Evolutionary conservation across 1,140 invertebrate species (phyloP), one percentile per base, ranked within the genome.

Genomic region (Uloborus diversus): DNA sequence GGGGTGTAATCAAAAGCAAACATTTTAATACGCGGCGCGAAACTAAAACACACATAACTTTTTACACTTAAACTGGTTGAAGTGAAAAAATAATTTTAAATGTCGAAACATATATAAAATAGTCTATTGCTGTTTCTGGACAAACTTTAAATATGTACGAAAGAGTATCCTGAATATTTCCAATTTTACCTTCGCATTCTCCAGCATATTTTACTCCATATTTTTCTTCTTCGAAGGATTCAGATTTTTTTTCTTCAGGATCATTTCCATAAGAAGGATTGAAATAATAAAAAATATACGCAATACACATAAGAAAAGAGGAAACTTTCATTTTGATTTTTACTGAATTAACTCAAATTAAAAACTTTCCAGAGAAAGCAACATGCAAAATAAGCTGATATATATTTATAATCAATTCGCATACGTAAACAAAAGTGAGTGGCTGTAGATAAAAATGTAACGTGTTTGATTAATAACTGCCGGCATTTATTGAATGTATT

Each of bases 181-280:
- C 17, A 42, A 42, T 42, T 42, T 37, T 82, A 83, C 83, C 82
- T 82, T 85, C 83, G 81, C 84, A 84, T 33, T 75, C 28, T 47
- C 64, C 64, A 1, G 83, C 82, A 81, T 84, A 84, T 79, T 84
- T 83, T 0, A 86, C 85, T 17, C 85, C 85, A 66, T 86, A 85
- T 35, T 81, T 42, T 66, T 84, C 83, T 81, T 84, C 83, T 73
- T 83, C 83, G 30, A 30, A 30, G 4, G 59, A 53, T 23, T 76
- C 61, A 7, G 75, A 4, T 20, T 69, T 75, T 4, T 53, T 64
- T 23, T 75, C 62, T 33, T 56, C 28, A n/a, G 53, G 42, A 11
- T 71, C 68, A 47, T 32, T 73, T 32, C 64, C 64, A 7, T 20
- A 30, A 28, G 42, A 51, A 30, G 51, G 4, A 1, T 66, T 4